Base-by-base conservation (phyloP, 2,888 invertebrate genomes). In the Diarsia mendica region DNA sequence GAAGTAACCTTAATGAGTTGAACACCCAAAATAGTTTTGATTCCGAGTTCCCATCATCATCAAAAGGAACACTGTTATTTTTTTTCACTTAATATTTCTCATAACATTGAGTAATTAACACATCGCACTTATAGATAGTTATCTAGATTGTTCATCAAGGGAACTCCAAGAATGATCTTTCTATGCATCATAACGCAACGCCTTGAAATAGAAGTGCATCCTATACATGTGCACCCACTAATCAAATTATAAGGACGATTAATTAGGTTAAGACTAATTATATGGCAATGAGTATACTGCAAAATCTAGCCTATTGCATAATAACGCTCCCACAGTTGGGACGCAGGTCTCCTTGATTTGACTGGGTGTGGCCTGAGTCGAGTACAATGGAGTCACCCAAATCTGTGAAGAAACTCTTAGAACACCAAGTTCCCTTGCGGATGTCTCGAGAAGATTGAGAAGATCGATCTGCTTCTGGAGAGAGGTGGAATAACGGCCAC, bases 141-240 rank as follows among this genome's bases (percentile, higher is more conserved):
- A 60, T 67, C 73, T 61, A 48, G 44, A 75, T 76, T 69, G 46
- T 66, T 69, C n/a, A 81, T 69, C 82, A 69, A 75, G 39, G 58
- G 55, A 69, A 61, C 61, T 61, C 51, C 28, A 20, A n/a, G 10
- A 60, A 72, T 80, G 64, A 80, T 74, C 65, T 67, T 60, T 60
- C 23, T 70, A 61, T 71, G 67, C 77, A 70, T 84, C 53, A 39
- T 64, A 75, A 53, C n/a, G 33, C 51, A 73, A 55, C 67, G 20
- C 74, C 78, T 79, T 75, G 79, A 65, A 73, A 72, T 63, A 67
- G 39, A 73, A 70, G 66, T 81, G 82, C 85, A 84, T 84, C 71
- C 82, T 73, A n/a, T n/a, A 85, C 75, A 85, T 85, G 33, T 65
- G 67, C 79, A 77, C 72, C 76, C 79, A 78, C 84, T 67, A 65